These are phyloP conservation scores for Orthonevra nobilis DNA, from an alignment of 2,888 invertebrate species.

Conservation along the genomic window DNA sequence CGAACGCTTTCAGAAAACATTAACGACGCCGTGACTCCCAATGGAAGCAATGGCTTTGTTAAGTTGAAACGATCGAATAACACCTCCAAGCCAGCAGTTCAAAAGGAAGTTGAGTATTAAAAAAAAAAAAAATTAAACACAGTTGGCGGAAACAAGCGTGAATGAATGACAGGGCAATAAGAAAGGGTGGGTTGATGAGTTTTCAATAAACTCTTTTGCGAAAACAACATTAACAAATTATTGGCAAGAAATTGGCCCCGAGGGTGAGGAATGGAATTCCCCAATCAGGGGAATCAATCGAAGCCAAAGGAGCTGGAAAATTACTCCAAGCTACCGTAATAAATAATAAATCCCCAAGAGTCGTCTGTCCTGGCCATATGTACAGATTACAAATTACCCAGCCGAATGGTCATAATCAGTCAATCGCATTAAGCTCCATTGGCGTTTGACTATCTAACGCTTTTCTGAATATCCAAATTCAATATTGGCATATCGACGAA, in stretches of 20 bases:
- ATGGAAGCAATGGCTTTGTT: not conserved
- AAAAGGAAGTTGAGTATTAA: not conserved
- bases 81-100: constrained; percentile 9
- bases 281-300: not conserved
- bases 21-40: not conserved
- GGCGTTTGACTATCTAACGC: not conserved
- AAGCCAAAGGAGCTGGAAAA: constrained; percentile 18
- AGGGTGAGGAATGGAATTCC: not conserved
- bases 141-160: too few species aligned
- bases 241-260: not conserved
- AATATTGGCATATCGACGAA: not conserved
- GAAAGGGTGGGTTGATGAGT: too few species aligned
- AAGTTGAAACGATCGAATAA: constrained; percentile 3
- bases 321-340: constrained; percentile 3
- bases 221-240: not conserved
- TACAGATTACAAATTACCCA: constrained; percentile 20
- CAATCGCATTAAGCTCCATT: not conserved
- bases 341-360: constrained; percentile 24
- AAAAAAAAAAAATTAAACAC: not conserved
- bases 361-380: not conserved
- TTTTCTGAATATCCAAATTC: too few species aligned
- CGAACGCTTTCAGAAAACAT: not conserved
- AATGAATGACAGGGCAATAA: too few species aligned
- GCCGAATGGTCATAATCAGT: constrained; percentile 4
- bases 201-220: not conserved